Base-by-base conservation (phyloP, 1,140 invertebrate species). In the Helicoverpa zea region DNA sequence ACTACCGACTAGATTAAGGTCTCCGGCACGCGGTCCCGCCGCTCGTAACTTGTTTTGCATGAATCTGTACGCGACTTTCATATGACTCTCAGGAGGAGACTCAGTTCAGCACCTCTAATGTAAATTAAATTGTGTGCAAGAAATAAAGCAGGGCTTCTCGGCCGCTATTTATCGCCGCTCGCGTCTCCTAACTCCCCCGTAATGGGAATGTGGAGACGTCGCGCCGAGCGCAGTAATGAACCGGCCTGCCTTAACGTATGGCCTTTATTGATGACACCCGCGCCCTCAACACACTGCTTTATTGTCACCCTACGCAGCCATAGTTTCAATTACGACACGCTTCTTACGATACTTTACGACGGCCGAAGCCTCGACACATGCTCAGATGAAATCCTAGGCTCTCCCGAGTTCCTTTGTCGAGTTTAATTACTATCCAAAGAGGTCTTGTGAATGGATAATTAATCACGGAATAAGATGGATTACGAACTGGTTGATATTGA, bases 61-160 rank as follows among this genome's bases (percentile, higher is more conserved):
- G 92, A 94, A 94, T 93, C 93, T 91, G 90, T 89, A 90, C 88
- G 89, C 88, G 88, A 92, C 85, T 94, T 90, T 88, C 90, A 89
- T 89, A 92, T 87, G 89, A 88, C 87, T 91, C 93, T 87, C 92
- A 76, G 72, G 89, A 91, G 92, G 85, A 86, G 87, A 82, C 86
- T 89, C 81, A 81, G 88, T 84, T 92, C 90, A 91, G 89, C 90
- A 92, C 90, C 90, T 93, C 88, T 93, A 92, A 94, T 95, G 92
- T 94, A 92, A 94, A 94, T 92, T 88, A 93, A 94, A 94, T 93
- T 95, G 90, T 93, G 91, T 87, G 91, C 91, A 91, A 92, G 90
- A 93, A 94, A 94, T 92, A 92, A 92, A 93, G 90, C 91, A 90
- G 87, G 87, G 85, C 86, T 93, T 82, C 90, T 90, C 81, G 88